phyloP scores from a whole-genome alignment of 2,888 invertebrate species.

The Troglohyphantes excavatus region DNA sequence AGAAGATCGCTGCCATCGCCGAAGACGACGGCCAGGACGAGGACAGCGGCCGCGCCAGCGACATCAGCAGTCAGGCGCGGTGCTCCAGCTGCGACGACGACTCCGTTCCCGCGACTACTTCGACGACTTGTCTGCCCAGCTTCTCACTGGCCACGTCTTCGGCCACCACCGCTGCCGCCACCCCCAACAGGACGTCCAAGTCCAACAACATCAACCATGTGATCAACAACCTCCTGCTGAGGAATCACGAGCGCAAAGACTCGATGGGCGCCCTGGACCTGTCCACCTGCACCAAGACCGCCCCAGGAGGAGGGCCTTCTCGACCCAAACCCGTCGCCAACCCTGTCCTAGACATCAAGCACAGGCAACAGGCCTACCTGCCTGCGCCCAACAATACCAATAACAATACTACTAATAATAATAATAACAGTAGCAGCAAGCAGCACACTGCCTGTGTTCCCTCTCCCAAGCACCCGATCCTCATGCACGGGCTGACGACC shows the following conservation, averaged over 20 bases:
- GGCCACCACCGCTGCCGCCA: neutral
- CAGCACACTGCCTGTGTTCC: conserved; percentile 70
- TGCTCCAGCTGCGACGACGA: conserved; percentile 73
- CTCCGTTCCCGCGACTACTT: neutral
- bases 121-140: neutral
- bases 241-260: conserved; percentile 65
- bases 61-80: conserved; percentile 71
- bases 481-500: conserved; percentile 51
- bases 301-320: neutral
- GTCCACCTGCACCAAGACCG: conserved; percentile 34
- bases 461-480: conserved; percentile 60
- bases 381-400: conserved; percentile 57
- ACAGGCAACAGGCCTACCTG: conserved; percentile 60
- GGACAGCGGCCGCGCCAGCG: conserved; percentile 76
- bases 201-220: conserved; percentile 60
- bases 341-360: conserved; percentile 75
- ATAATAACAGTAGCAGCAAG: conserved; percentile 27
- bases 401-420: conserved; percentile 26
- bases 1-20: conserved; percentile 64
- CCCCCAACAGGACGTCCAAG: conserved; percentile 21
- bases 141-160: neutral
- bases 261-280: conserved; percentile 74
- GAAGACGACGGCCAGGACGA: conserved; percentile 75
- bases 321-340: conserved; percentile 74
- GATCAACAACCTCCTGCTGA: conserved; percentile 51